Percentiles rank a stretch among this genome's conserved stretches.
These are phyloP conservation scores for Hyposoter dolosus DNA, from an alignment of 2,888 invertebrate genomes.

Conservation along the genomic window DNA sequence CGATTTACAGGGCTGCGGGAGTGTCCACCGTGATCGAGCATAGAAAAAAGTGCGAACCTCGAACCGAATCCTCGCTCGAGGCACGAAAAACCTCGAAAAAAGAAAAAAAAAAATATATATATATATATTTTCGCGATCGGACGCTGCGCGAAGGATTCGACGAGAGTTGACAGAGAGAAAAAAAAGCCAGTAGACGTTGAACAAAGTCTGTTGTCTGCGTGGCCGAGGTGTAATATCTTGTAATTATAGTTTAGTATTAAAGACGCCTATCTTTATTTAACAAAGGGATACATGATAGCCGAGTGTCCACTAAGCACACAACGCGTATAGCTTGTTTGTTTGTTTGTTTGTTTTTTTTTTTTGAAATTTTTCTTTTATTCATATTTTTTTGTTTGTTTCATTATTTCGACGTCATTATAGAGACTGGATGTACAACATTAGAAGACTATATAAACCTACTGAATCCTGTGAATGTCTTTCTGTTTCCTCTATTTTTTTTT, in stretches of 20 bases:
- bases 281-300: slow-evolving; percentile 83
- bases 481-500: slow-evolving; percentile 43
- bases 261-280: slow-evolving; percentile 84
- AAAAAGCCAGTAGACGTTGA: not conserved
- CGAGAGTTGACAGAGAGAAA: not conserved
- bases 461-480: slow-evolving; percentile 72
- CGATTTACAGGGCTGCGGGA: not conserved
- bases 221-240: slow-evolving; percentile 55
- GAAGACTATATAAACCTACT: slow-evolving; percentile 76
- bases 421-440: slow-evolving; percentile 78
- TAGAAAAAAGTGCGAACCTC: not conserved
- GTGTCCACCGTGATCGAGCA: not conserved
- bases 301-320: slow-evolving; percentile 81
- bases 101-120: not conserved
- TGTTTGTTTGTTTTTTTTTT: slow-evolving; percentile 27
- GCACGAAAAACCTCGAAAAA: not conserved
- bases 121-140: not conserved
- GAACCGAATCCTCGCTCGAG: slow-evolving; percentile 38
- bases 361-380: not conserved
- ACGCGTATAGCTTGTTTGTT: slow-evolving; percentile 72
- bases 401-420: slow-evolving; percentile 76
- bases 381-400: slow-evolving; percentile 26
- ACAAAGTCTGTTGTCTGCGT: slow-evolving; percentile 42
- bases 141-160: slow-evolving; percentile 8
- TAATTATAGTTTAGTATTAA: slow-evolving; percentile 78